A percentile compares a stretch with the other conserved stretches of the same genome.
phyloP scores from a whole-genome alignment of 2,888 invertebrate genomes.

The Archips xylosteana region DNA sequence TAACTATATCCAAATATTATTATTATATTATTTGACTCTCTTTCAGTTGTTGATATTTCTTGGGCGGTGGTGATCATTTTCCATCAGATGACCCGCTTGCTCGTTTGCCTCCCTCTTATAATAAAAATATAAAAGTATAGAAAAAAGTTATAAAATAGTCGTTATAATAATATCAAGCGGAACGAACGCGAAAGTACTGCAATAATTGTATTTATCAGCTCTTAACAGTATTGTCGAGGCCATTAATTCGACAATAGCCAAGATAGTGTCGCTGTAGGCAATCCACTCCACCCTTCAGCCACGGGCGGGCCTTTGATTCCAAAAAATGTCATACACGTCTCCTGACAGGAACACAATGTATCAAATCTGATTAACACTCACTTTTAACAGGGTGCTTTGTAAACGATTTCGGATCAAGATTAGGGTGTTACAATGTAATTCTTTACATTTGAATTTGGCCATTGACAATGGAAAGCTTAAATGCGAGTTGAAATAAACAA shows the following conservation, averaged over 20 bases:
- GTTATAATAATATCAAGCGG: background rate
- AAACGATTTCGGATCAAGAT: constrained; percentile 79
- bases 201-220: background rate
- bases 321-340: constrained; percentile 67
- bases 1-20: too few relatives aligned
- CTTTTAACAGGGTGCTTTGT: constrained; percentile 71
- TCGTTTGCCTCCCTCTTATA: too few relatives aligned
- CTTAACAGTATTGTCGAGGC: constrained; percentile 13
- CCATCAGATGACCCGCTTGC: too few relatives aligned
- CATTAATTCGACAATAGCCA: constrained; percentile 35
- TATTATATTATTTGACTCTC: too few relatives aligned
- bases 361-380: constrained; percentile 84
- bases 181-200: background rate
- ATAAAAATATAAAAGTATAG: too few relatives aligned
- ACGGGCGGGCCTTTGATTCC: constrained; percentile 34
- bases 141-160: too few relatives aligned
- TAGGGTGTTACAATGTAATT: constrained; percentile 79
- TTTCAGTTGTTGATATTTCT: too few relatives aligned
- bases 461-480: constrained; percentile 71
- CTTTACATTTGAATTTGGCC: constrained; percentile 73
- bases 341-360: constrained; percentile 78
- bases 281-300: constrained; percentile 32
- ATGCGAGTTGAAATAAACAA: constrained; percentile 72
- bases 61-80: too few relatives aligned
- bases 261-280: constrained; percentile 29